Conservation (phyloP, 2,888 invertebrate species). For the Heliconius cydno region DNA sequence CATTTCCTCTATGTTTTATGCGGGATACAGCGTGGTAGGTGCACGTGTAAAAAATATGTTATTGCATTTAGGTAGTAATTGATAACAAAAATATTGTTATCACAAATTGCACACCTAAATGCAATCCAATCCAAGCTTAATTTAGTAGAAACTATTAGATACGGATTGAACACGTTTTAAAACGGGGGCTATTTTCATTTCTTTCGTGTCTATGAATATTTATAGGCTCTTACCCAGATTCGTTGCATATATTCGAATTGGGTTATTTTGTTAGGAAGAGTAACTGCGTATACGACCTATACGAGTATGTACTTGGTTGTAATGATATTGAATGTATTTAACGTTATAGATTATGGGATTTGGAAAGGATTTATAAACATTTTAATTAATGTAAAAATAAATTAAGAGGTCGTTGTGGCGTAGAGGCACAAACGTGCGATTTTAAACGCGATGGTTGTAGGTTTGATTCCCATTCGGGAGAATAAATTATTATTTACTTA, state of each 20-base stretch:
- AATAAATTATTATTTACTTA: no score
- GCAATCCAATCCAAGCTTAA: neutral
- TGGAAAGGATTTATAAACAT: no score
- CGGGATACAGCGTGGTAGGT: no score
- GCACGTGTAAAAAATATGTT: no score
- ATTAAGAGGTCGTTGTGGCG: no score
- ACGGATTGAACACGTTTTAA: conserved; percentile 18
- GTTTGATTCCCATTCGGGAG: no score
- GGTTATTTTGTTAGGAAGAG: conserved; percentile 17
- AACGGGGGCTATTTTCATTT: conserved; percentile 8
- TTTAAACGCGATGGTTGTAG: no score
- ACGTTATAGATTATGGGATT: neutral
- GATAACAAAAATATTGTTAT: neutral
- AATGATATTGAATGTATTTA: neutral
- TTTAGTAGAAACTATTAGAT: conserved; percentile 13
- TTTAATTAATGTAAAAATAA: no score
- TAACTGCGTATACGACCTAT: conserved; percentile 8
- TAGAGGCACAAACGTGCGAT: no score
- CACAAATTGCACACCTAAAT: neutral
- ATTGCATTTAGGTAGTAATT: no score
- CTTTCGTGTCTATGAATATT: conserved; percentile 28
- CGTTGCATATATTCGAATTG: conserved; percentile 4
- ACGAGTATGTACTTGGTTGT: neutral
- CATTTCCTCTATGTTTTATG: no score
- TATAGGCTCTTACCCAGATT: conserved; percentile 22